These are phyloP conservation scores for Xerus inauris DNA, from an alignment of 2,113 vertebrate genomes.

Conservation along the genomic window DNA sequence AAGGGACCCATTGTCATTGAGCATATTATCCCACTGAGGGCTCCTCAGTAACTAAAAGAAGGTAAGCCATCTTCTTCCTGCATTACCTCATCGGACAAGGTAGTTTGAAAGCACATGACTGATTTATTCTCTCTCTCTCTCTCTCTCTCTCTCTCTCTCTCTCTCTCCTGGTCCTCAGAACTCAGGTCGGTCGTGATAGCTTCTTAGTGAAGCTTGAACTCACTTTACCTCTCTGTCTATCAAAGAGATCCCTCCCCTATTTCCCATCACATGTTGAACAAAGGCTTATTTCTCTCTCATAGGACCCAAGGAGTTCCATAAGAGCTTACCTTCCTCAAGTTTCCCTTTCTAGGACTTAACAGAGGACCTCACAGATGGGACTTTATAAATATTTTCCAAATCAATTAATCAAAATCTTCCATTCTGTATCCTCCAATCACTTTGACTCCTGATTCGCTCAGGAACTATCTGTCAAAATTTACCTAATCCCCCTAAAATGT, in stretches of 20 bases:
- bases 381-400: not conserved
- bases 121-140: too few species aligned
- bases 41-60: not conserved
- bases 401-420: not conserved
- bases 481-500: not conserved
- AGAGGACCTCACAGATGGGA: not conserved
- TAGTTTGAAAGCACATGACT: not conserved
- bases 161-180: not conserved
- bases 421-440: not conserved
- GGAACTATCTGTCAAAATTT: not conserved
- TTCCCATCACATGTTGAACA: not conserved
- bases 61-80: not conserved
- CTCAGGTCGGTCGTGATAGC: not conserved
- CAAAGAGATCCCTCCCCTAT: rapidly evolving
- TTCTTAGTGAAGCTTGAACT: not conserved
- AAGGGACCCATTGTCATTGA: not conserved
- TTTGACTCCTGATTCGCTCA: not conserved
- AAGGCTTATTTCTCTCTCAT: not conserved
- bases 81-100: not conserved
- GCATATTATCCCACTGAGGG: not conserved
- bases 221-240: not conserved
- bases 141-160: not conserved
- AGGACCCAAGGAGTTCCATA: not conserved
- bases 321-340: not conserved
- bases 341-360: not conserved